Evolutionary conservation across 2,797 vertebrate genomes (phyloP).

Genomic region (Rhincodon typus): DNA sequence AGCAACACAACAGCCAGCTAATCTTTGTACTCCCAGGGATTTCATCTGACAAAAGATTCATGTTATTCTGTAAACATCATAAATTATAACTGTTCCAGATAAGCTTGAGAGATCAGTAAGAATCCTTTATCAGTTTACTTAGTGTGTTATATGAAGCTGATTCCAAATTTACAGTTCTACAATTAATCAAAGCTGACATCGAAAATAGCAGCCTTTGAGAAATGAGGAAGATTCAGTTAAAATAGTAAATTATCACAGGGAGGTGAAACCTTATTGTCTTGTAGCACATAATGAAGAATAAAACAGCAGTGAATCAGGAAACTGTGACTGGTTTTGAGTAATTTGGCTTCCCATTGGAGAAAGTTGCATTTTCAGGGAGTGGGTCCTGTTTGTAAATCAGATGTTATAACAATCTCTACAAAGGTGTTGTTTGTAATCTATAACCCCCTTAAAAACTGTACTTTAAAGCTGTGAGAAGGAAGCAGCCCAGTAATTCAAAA

Average conservation of each 20-base stretch:
- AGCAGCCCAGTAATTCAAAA: background rate
- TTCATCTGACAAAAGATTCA: conserved; percentile 11
- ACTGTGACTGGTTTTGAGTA: background rate
- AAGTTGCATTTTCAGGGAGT: background rate
- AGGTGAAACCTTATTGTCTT: background rate
- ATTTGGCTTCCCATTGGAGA: conserved; percentile 15
- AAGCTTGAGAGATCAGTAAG: background rate
- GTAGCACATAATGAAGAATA: background rate
- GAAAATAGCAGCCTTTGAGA: background rate
- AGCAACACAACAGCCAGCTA: background rate
- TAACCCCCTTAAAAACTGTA: background rate
- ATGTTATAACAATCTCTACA: background rate
- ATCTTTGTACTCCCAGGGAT: conserved; percentile 27
- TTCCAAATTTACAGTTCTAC: conserved; percentile 10
- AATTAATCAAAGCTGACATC: conserved; percentile 21
- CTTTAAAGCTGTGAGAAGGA: no score
- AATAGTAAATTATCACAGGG: background rate
- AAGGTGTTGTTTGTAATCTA: no score
- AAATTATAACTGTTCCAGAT: background rate
- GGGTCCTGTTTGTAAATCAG: conserved; percentile 7
- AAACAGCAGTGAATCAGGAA: conserved; percentile 5
- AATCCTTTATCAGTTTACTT: background rate
- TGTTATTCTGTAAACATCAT: conserved; percentile 8
- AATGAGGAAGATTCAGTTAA: conserved; percentile 5
- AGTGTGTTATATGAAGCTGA: background rate